phyloP scores from a whole-genome alignment of 2,888 invertebrate genomes.

The Helicoverpa assulta region DNA sequence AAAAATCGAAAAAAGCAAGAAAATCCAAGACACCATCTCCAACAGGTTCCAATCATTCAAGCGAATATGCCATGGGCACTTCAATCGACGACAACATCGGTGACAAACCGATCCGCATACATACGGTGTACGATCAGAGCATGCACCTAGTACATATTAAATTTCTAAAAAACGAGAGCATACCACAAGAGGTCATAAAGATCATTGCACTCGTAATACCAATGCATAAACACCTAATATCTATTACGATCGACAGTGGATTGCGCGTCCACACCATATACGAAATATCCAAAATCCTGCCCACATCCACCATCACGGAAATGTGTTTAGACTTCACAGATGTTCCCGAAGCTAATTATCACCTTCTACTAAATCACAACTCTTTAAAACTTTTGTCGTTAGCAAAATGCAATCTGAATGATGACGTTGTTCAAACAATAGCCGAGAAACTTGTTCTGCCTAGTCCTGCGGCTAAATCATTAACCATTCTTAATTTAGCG shows the following conservation, averaged over 20 bases:
- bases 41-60: background rate
- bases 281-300: conserved; percentile 71
- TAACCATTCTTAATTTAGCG: conserved; percentile 72
- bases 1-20: background rate
- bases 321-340: conserved; percentile 71
- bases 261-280: conserved; percentile 59
- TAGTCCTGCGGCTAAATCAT: conserved; percentile 67
- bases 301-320: conserved; percentile 71
- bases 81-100: background rate
- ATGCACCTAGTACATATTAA: conserved; percentile 67
- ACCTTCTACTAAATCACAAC: conserved; percentile 68
- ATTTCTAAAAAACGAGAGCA: conserved; percentile 66
- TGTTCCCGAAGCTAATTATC: conserved; percentile 70
- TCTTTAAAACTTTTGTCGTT: conserved; percentile 71
- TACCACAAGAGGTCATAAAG: conserved; percentile 71
- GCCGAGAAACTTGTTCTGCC: conserved; percentile 65
- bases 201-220: conserved; percentile 68
- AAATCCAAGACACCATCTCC: background rate
- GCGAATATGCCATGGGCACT: background rate
- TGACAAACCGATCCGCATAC: conserved; percentile 33
- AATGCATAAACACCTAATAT: conserved; percentile 64
- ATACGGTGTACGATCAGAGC: conserved; percentile 62
- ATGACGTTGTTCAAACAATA: conserved; percentile 67
- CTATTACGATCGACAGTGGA: conserved; percentile 69
- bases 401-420: conserved; percentile 73